Evolutionary conservation across 2,888 invertebrate genomes (phyloP), one percentile per base, ranked within the genome.

Genomic region (Lasioglossum morio): DNA sequence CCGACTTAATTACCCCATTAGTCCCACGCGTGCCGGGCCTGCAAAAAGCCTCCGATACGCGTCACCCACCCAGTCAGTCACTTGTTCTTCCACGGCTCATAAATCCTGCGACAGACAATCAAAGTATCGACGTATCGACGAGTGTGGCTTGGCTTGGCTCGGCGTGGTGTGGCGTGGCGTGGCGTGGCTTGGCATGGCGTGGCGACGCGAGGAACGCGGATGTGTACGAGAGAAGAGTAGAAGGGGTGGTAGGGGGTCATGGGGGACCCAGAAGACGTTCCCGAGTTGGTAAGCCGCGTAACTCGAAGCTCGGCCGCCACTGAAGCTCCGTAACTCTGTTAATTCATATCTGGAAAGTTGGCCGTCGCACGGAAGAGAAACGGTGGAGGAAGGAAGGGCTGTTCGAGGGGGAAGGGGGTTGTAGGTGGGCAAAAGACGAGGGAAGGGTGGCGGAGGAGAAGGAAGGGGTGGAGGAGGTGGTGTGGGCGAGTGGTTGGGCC

Each of bases 281-380:
- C 92, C 91, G 92, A 94, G 92, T 93, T 92, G 91, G 93, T 93
- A 94, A 94, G 93, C 94, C 93, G 92, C 93, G 92, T 93, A 94
- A 93, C 93, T 94, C 92, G 92, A 87, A 80, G 86, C 89, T 87
- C 87, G 90, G 77, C 85, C 89, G 88, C 90, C 91, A 89, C 93
- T 88, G 92, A 91, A 92, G 92, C 94, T 93, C 92, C 92, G 94
- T 94, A 94, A 94, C 94, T 94, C 94, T 92, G 95, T 95, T 94
- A 95, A 95, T 95, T 95, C 95, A 94, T 94, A 95, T 94, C 94
- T 93, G 91, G 91, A 92, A 95, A 95, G 94, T 94, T 94, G 91
- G 92, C 90, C 89, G 88, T 84, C 88, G 88, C 85, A 69, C 48
- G 84, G 87, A 85, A 86, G 86, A 86, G 85, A 83, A 85, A 88